Percentiles rank a stretch among this genome's conserved stretches.
Conservation (phyloP, 2,888 invertebrate species). For the Drosophila pullipes region DNA sequence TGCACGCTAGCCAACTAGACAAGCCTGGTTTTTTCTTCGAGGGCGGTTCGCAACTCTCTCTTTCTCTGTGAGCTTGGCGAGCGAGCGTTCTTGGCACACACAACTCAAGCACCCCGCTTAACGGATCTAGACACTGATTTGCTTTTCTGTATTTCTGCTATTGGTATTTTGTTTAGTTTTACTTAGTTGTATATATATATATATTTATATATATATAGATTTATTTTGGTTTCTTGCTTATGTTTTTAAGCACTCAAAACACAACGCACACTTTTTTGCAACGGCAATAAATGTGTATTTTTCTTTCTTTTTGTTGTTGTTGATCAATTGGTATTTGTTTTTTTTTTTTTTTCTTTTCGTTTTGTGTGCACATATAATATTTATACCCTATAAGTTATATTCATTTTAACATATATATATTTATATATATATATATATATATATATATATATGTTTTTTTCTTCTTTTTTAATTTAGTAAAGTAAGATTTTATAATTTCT, state of each 20-base stretch:
- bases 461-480: conserved; percentile 72
- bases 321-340: conserved; percentile 33
- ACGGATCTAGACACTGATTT: conserved; percentile 28
- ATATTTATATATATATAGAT: conserved; percentile 36
- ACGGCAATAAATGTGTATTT: conserved; percentile 26
- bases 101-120: conserved; percentile 41
- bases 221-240: conserved; percentile 74
- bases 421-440: conserved; percentile 21
- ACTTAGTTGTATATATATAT: conserved; percentile 42
- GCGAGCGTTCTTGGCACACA: conserved; percentile 33
- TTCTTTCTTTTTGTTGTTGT: conserved; percentile 18
- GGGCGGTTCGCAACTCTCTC: neutral
- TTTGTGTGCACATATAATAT: conserved; percentile 46
- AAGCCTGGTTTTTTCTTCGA: conserved; percentile 50
- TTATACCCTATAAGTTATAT: conserved; percentile 51
- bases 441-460: conserved; percentile 40
- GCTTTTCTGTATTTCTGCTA: conserved; percentile 13
- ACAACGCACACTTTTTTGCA: conserved; percentile 39
- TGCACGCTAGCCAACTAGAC: conserved; percentile 56
- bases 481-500: conserved; percentile 75
- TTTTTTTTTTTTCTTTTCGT: conserved; percentile 12
- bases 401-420: conserved; percentile 50
- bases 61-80: conserved; percentile 34
- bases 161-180: conserved; percentile 30
- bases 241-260: conserved; percentile 49